Conservation (phyloP, 2,797 vertebrate species). For the Xiphorhynchus erythropygius region DNA sequence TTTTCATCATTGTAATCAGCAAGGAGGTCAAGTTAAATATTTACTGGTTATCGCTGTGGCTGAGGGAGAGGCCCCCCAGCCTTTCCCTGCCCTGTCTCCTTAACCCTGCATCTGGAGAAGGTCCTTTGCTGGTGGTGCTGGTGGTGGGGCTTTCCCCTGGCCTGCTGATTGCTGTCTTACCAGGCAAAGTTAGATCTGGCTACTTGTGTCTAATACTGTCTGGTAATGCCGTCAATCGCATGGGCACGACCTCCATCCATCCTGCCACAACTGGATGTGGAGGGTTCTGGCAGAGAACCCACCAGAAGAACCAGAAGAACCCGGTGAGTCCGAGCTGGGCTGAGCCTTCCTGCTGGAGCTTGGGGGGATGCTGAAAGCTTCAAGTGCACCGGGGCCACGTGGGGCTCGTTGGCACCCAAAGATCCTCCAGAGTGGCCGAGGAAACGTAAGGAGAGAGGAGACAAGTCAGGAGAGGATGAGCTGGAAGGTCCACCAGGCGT, state of each 20-base stretch:
- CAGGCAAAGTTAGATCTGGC: constrained; percentile 98
- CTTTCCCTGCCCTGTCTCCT: background rate
- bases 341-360: constrained; percentile 75
- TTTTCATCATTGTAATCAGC: background rate
- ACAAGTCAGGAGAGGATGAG: background rate
- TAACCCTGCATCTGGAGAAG: background rate
- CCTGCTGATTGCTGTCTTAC: constrained; percentile 93
- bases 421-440: too few species aligned
- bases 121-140: too few species aligned
- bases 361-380: constrained; percentile 58
- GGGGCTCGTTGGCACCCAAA: background rate
- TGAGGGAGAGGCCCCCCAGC: background rate
- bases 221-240: constrained; percentile 98
- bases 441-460: background rate
- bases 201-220: constrained; percentile 98
- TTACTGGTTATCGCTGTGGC: background rate
- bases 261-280: background rate
- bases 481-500: rapidly evolving
- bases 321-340: background rate
- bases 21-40: constrained; percentile 9
- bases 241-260: constrained; percentile 76
- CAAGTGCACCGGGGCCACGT: constrained; percentile 72
- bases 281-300: background rate
- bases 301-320: background rate
- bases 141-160: background rate